Evolutionary conservation across 2,888 invertebrate genomes (phyloP).

Genomic region (Xylota segnis): DNA sequence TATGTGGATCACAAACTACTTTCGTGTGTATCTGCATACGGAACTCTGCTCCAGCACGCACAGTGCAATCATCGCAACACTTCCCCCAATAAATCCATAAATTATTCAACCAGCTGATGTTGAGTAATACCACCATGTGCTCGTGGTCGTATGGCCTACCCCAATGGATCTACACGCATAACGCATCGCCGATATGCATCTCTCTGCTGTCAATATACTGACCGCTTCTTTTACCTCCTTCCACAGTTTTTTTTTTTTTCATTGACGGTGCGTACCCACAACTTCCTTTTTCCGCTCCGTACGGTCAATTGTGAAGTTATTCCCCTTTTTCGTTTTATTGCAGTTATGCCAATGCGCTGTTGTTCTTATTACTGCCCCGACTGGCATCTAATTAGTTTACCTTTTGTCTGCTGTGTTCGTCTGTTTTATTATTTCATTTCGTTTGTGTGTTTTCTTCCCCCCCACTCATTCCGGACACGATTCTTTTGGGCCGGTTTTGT

Average conservation of each 20-base stretch:
- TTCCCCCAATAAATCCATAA: constrained; percentile 39
- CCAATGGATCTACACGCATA: constrained; percentile 32
- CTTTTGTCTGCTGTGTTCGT: constrained; percentile 44
- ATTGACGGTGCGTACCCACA: constrained; percentile 71
- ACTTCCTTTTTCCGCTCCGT: constrained; percentile 70
- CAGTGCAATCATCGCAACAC: constrained; percentile 9
- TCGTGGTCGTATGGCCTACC: constrained; percentile 35
- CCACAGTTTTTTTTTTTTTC: constrained; percentile 21
- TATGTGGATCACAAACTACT: not conserved
- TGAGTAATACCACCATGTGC: constrained; percentile 35
- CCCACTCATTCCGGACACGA: constrained; percentile 25
- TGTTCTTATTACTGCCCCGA: constrained; percentile 57
- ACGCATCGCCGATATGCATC: constrained; percentile 61
- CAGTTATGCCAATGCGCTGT: constrained; percentile 49
- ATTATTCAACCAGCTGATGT: constrained; percentile 34
- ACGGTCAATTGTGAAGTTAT: constrained; percentile 23
- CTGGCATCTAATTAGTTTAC: constrained; percentile 72
- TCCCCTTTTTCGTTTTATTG: constrained; percentile 34
- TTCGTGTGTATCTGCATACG: constrained; percentile 8
- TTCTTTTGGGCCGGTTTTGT: constrained; percentile 63
- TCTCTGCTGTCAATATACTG: constrained; percentile 43
- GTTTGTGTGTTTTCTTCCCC: constrained; percentile 25
- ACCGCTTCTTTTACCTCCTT: constrained; percentile 16
- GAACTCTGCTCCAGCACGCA: constrained; percentile 47
- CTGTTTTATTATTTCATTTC: constrained; percentile 32